These are phyloP conservation scores for Cirrhinus mrigala DNA, from an alignment of 2,797 vertebrate genomes.

Conservation along the genomic window DNA sequence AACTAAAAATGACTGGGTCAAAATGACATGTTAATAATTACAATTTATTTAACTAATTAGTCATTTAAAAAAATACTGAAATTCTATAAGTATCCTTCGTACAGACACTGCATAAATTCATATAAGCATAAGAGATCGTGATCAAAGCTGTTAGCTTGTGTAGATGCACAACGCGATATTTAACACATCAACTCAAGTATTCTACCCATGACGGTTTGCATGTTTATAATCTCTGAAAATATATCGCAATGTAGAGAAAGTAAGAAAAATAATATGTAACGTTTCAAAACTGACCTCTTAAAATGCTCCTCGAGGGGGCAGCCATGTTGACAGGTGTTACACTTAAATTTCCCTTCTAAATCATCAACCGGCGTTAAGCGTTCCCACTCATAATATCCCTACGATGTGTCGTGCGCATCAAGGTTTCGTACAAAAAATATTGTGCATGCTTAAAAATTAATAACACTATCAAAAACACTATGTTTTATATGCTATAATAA, in stretches of 20 bases:
- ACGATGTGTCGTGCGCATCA: neutral
- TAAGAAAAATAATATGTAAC: neutral
- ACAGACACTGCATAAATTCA: neutral
- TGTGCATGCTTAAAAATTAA: neutral
- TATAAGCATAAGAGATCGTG: neutral
- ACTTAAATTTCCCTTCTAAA: constrained; percentile 56
- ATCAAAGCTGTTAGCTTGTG: neutral
- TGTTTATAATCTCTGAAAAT: neutral
- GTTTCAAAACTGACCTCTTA: constrained; percentile 76
- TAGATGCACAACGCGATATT: neutral
- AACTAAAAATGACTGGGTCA: neutral
- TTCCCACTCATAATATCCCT: constrained; percentile 27
- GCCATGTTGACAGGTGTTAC: constrained; percentile 71
- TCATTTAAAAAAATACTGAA: neutral
- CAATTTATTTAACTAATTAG: neutral
- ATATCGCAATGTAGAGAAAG: neutral
- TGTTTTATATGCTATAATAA: neutral
- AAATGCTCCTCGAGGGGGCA: constrained; percentile 62
- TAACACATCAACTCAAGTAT: neutral
- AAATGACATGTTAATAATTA: neutral
- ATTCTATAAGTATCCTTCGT: neutral
- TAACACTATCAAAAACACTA: too few relatives aligned
- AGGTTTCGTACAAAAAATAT: neutral
- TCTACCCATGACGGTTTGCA: too few relatives aligned
- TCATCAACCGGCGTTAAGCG: constrained; percentile 51